Percentiles rank a stretch among this genome's conserved stretches.
phyloP scores from a whole-genome alignment of 64 coral and sea anemone species.

The Cladopsammia gracilis region DNA sequence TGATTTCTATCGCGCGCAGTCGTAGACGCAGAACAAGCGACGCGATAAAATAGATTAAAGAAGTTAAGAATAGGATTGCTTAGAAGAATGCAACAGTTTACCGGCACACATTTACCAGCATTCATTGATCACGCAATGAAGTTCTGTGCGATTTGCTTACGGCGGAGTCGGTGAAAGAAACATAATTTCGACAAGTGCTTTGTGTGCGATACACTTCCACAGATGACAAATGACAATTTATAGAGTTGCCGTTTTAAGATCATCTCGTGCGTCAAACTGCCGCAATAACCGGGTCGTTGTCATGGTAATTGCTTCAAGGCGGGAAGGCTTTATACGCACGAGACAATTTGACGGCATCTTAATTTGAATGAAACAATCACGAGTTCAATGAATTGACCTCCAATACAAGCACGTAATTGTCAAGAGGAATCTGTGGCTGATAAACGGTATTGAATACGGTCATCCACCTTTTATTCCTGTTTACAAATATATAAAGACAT shows the following conservation, averaged over 20 bases:
- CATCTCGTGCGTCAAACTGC: background rate
- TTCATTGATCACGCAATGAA: constrained; percentile 33
- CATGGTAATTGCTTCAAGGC: background rate
- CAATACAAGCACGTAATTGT: background rate
- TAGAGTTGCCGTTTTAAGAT: background rate
- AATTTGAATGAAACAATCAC: constrained; percentile 5
- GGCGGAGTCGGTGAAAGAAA: background rate
- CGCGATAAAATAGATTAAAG: background rate
- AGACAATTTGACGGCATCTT: background rate
- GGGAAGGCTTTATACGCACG: background rate
- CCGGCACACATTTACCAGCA: background rate
- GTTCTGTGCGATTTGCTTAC: background rate
- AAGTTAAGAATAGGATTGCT: background rate
- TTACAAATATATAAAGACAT: background rate
- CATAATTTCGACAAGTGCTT: background rate
- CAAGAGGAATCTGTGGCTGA: background rate
- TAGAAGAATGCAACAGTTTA: background rate
- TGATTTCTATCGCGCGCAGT: background rate
- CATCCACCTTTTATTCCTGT: background rate
- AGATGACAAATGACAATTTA: background rate
- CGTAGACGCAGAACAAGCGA: background rate
- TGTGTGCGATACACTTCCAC: background rate
- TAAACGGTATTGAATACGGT: background rate
- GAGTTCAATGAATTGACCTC: background rate
- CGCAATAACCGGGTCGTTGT: background rate